These are phyloP conservation scores for Xenopus petersii DNA, from an alignment of 2,797 vertebrate species.

Conservation along the genomic window DNA sequence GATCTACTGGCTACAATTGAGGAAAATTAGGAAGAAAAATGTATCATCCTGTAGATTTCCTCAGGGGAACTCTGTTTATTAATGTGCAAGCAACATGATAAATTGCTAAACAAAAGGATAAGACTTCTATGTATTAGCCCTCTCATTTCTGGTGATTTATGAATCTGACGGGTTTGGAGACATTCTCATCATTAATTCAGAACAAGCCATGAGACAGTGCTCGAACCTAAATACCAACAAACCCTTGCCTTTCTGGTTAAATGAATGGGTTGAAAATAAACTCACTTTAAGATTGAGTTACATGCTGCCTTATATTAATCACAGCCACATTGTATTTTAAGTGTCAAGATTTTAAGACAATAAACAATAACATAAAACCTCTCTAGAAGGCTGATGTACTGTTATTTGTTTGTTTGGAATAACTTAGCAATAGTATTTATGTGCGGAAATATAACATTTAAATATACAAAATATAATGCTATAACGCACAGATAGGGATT, in stretches of 20 bases:
- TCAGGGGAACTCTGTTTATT: constrained; percentile 93
- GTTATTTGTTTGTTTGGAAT: background rate
- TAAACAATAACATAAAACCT: constrained; percentile 2
- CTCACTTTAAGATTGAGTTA: constrained; percentile 36
- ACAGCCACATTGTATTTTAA: constrained; percentile 19
- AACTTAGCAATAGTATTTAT: too few species aligned
- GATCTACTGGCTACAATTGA: constrained; percentile 72
- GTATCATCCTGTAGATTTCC: constrained; percentile 77
- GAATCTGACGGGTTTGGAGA: constrained; percentile 79
- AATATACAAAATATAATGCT: too few species aligned
- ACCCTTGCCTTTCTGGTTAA: constrained; percentile 48
- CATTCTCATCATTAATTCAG: constrained; percentile 86
- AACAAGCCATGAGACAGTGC: constrained; percentile 67
- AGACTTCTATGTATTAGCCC: constrained; percentile 79
- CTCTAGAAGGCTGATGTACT: background rate
- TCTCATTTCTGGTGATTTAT: constrained; percentile 95
- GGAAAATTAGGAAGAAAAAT: constrained; percentile 78
- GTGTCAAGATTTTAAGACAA: background rate
- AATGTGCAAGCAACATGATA: constrained; percentile 91
- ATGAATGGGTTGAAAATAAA: constrained; percentile 50
- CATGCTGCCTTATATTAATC: constrained; percentile 11
- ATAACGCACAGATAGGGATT: too few species aligned
- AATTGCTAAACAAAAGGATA: constrained; percentile 86
- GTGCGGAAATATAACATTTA: too few species aligned
- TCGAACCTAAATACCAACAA: constrained; percentile 60